Base-by-base conservation (phyloP, 2,797 vertebrate genomes). In the Notolepis coatsorum region DNA sequence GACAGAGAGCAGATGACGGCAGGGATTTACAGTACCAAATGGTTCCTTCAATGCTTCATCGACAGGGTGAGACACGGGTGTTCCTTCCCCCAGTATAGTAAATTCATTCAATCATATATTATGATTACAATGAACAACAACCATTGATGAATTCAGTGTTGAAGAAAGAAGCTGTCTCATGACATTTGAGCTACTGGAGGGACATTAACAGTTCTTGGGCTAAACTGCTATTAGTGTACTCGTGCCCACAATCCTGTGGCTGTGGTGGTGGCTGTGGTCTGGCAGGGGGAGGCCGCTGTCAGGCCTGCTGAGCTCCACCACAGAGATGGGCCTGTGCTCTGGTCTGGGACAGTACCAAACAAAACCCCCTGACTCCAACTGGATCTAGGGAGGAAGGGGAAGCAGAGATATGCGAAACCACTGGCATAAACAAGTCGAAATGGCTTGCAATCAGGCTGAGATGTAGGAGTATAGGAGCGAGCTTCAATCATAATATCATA, bases 41-140 rank as follows among this genome's bases (percentile, higher is more conserved):
- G 96, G 96, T 97, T 97, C 84, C 88, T 97, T 18, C 96, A 97
- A 77, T 97, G 96, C 73, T 97, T 97, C 84, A 95, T 97, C 25
- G 96, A 97, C 89, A 85, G 96, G 90, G 96, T 97, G 82, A 93
- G 94, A 39, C 61, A 35, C 13, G n/a, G n/a, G n/a, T n/a, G n/a
- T n/a, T n/a, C n/a, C n/a, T n/a, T n/a, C n/a, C n/a, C n/a, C n/a
- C n/a, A n/a, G n/a, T n/a, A n/a, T n/a, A n/a, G n/a, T n/a, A n/a
- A n/a, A n/a, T n/a, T n/a, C n/a, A n/a, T n/a, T n/a, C n/a, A n/a
- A n/a, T n/a, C n/a, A n/a, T n/a, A n/a, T n/a, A n/a, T 21, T 23
- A 8, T 43, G 71, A 62, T 59, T 52, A 71, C 43, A 33, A 8
- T 23, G n/a, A 21, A 49, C n/a, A n/a, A n/a, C n/a, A n/a, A n/a